A percentile compares a stretch with the other conserved stretches of the same genome.
Evolutionary conservation across 2,888 invertebrate genomes (phyloP).

Genomic region (Cataglyphis cursor): DNA sequence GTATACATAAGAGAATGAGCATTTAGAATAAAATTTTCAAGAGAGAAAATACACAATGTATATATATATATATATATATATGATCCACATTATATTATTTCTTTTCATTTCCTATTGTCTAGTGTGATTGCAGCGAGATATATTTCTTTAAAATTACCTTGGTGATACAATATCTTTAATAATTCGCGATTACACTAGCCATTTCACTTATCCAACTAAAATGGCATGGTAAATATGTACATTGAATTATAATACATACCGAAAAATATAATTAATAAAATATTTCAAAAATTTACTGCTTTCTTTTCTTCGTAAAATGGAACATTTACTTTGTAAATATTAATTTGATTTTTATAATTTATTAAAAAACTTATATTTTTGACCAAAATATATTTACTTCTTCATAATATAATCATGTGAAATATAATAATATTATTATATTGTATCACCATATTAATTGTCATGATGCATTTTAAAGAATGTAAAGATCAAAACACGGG

Average conservation of each 20-base stretch:
- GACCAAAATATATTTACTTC: neutral
- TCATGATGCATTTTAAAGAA: conserved; percentile 19
- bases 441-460: conserved; percentile 3
- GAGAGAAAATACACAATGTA: neutral
- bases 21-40: conserved; percentile 17
- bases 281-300: neutral
- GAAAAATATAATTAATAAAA: neutral
- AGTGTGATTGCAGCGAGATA: conserved; percentile 9
- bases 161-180: conserved; percentile 11
- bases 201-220: neutral
- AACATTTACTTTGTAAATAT: neutral
- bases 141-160: neutral
- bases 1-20: neutral
- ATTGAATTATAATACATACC: conserved; percentile 5
- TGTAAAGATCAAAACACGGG: neutral
- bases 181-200: neutral
- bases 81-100: conserved; percentile 22
- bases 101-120: conserved; percentile 37
- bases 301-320: neutral
- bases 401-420: conserved; percentile 24
- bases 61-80: neutral
- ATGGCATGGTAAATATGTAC: neutral
- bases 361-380: neutral
- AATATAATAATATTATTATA: neutral
- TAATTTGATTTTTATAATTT: neutral